Evolutionary conservation across 2,113 vertebrate genomes (phyloP).

Genomic region (Etia nguti): DNA sequence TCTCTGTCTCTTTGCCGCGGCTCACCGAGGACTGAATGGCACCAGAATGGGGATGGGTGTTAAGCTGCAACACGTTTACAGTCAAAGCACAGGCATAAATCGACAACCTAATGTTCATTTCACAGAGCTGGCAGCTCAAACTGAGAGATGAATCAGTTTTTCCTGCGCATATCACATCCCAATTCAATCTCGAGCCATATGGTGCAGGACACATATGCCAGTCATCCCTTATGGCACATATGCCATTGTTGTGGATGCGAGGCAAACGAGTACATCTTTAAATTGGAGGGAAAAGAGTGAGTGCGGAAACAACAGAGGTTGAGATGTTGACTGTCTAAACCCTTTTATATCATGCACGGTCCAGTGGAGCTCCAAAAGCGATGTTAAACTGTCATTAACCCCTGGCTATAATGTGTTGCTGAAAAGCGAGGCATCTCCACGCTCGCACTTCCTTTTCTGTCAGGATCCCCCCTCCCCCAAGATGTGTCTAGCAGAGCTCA

Average conservation of each 20-base stretch:
- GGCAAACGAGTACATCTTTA: background rate
- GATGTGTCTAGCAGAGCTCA: slow-evolving; percentile 4
- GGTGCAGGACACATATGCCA: slow-evolving; percentile 56
- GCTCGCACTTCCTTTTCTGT: background rate
- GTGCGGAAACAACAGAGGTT: background rate
- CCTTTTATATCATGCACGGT: background rate
- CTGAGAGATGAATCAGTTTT: slow-evolving; percentile 57
- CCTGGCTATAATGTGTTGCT: background rate
- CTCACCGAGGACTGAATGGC: slow-evolving; percentile 63
- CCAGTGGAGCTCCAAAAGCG: background rate
- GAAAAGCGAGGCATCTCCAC: background rate
- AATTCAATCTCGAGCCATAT: slow-evolving; percentile 68
- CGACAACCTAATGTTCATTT: slow-evolving; percentile 70
- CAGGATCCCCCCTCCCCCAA: background rate
- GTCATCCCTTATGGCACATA: slow-evolving; percentile 47
- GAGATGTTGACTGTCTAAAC: slow-evolving; percentile 10
- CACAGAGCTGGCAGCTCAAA: slow-evolving; percentile 60
- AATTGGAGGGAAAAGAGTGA: background rate
- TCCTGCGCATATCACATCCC: slow-evolving; percentile 38
- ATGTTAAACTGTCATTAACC: slow-evolving; percentile 25
- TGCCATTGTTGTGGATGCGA: background rate
- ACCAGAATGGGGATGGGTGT: slow-evolving; percentile 57
- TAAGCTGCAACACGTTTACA: slow-evolving; percentile 69
- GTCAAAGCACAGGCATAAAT: slow-evolving; percentile 66
- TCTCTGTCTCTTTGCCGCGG: slow-evolving; percentile 48